These are phyloP conservation scores for Sminthurides bifidus DNA, from an alignment of 1,140 invertebrate species.

Conservation along the genomic window DNA sequence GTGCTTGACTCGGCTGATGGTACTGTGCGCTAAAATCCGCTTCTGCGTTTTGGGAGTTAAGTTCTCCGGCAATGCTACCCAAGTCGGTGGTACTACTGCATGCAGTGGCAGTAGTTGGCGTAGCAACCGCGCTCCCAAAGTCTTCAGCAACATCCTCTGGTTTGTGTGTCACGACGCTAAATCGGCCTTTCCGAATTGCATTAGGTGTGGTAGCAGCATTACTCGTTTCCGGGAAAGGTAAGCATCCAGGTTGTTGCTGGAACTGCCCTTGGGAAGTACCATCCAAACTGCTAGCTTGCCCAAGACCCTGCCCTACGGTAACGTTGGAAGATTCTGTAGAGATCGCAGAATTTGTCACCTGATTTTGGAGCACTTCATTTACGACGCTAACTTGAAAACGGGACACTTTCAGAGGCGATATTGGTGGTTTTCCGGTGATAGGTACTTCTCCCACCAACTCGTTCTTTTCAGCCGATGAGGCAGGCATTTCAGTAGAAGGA, in stretches of 20 bases:
- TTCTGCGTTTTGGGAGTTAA: neutral
- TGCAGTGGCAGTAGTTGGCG: neutral
- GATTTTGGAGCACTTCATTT: no score
- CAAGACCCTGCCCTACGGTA: neutral
- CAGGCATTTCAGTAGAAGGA: no score
- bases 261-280: neutral
- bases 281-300: neutral
- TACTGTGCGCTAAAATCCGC: neutral
- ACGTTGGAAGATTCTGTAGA: neutral
- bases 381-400: slow-evolving; percentile 45
- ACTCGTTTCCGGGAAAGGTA: no score
- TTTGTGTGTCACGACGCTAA: slow-evolving; percentile 32
- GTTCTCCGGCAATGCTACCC: neutral
- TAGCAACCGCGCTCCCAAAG: neutral
- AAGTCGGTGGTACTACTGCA: neutral
- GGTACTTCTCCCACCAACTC: slow-evolving; percentile 14
- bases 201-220: slow-evolving; percentile 6
- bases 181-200: slow-evolving; percentile 28
- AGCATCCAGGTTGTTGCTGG: neutral
- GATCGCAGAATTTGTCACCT: neutral
- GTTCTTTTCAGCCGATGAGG: neutral
- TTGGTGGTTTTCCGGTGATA: slow-evolving; percentile 33
- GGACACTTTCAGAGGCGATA: slow-evolving; percentile 37
- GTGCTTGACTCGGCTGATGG: neutral
- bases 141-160: slow-evolving; percentile 25